Evolutionary conservation across 2,888 invertebrate species (phyloP).

Genomic region (Monochamus alternatus): DNA sequence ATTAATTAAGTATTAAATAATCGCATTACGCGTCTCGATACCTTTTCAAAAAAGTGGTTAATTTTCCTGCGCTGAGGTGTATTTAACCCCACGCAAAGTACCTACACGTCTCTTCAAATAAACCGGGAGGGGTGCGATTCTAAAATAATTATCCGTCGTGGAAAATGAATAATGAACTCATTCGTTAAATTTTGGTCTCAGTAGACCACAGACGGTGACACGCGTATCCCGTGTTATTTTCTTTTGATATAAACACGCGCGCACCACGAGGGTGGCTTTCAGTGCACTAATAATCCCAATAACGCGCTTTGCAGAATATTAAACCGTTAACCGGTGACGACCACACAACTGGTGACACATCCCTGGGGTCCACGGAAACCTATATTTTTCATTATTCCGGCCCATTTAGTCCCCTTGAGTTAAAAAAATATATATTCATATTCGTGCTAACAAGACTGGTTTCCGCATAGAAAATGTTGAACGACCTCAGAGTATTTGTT

Average conservation of each 20-base stretch:
- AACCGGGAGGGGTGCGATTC: constrained; percentile 20
- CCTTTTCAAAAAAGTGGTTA: too few species aligned
- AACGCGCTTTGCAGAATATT: constrained; percentile 38
- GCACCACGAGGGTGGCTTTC: constrained; percentile 54
- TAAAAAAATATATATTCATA: neutral
- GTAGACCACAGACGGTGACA: constrained; percentile 61
- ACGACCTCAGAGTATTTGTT: neutral
- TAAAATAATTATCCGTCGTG: constrained; percentile 36
- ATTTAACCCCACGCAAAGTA: too few species aligned
- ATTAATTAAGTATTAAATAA: too few species aligned
- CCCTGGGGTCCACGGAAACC: constrained; percentile 21
- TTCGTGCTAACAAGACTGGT: neutral
- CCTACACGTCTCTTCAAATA: neutral
- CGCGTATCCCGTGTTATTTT: constrained; percentile 60
- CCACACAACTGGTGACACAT: constrained; percentile 30
- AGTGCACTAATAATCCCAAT: constrained; percentile 60
- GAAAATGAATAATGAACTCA: constrained; percentile 53
- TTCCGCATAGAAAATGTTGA: neutral
- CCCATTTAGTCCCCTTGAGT: neutral
- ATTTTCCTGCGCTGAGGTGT: too few species aligned
- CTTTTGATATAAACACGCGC: constrained; percentile 57
- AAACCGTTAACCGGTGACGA: constrained; percentile 31
- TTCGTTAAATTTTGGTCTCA: constrained; percentile 60
- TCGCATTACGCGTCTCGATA: too few species aligned
- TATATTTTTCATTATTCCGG: constrained; percentile 3